Base-by-base conservation (phyloP, 2,113 vertebrate genomes). In the Crypturellus undulatus region DNA sequence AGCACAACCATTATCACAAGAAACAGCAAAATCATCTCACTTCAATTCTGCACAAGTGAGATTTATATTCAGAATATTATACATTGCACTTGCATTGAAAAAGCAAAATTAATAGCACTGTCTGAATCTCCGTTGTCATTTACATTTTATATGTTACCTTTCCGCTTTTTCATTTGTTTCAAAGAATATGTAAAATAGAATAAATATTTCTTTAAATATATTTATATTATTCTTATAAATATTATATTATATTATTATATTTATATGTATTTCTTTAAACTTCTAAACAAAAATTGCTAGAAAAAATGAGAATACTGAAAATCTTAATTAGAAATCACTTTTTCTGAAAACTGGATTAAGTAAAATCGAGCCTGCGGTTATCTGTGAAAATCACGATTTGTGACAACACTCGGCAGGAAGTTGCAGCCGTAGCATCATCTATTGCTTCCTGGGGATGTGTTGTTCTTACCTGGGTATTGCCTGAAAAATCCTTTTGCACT, bases 401-500 rank as follows among this genome's bases (percentile, higher is more conserved):
- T 36, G 49, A 59, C 21, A 49, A 21, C 16, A 47, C 6, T 70
- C 6, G 8, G 3, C 4, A 10, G 43, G 60, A 56, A 54, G 8
- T 10, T 59, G n/a, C 26, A 68, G 28, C 19, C 43, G 12, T 6
- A 56, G 10, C 3, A 84, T 65, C 47, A 17, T 58, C 70, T 26
- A 18, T 5, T 45, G 3, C 28, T 51, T 51, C n/a, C 38, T 14
- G 26, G 17, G 36, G 28, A 60, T 17, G 2, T 68, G 59, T 78
- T 94, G 97, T 98, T 97, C 98, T 98, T 97, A 99, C 99, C 99
- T 95, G 99, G 99, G 86, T 99, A 99, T 75, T 99, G 99, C 77
- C 99, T 98, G 94, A 99, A 99, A 98, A 99, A 99, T 76, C 99
- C 99, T 95, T 99, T 99, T 63, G 99, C 99, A 24, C 99, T 99